Evolutionary conservation across 2,797 vertebrate species (phyloP).

Genomic region (Microctenopoma steveboyesi): DNA sequence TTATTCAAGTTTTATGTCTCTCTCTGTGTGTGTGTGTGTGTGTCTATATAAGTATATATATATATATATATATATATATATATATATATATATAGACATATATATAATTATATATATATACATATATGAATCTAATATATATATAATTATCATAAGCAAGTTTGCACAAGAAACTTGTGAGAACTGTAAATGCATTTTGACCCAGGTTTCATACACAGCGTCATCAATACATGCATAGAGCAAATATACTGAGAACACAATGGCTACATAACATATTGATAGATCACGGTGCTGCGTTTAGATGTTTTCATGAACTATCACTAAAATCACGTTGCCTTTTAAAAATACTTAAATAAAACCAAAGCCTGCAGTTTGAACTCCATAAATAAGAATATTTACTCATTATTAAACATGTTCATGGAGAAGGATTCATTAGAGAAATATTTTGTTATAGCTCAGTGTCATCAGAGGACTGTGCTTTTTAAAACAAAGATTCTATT

Average conservation of each 20-base stretch:
- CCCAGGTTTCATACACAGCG: constrained; percentile 65
- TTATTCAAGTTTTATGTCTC: constrained; percentile 40
- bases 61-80: not conserved
- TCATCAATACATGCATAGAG: constrained; percentile 81
- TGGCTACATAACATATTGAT: constrained; percentile 70
- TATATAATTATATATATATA: constrained; percentile 11
- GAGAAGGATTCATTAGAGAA: constrained; percentile 2
- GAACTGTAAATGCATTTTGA: constrained; percentile 72
- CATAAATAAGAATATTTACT: constrained; percentile 13
- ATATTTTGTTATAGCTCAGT: not conserved
- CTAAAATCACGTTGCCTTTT: constrained; percentile 60
- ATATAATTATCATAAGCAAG: constrained; percentile 44
- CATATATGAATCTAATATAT: not conserved
- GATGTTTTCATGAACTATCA: constrained; percentile 36
- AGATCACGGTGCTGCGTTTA: constrained; percentile 55
- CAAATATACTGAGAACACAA: constrained; percentile 74
- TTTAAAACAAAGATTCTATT: not conserved
- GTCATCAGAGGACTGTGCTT: not conserved
- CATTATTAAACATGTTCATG: constrained; percentile 3
- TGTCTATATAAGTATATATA: not conserved
- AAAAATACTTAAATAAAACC: constrained; percentile 67
- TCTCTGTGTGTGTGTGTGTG: not conserved
- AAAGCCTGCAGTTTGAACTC: constrained; percentile 34
- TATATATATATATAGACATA: not conserved
- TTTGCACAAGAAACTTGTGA: constrained; percentile 67